Evolutionary conservation across 1,140 invertebrate genomes (phyloP).

Genomic region (Drosophila kanapiae): DNA sequence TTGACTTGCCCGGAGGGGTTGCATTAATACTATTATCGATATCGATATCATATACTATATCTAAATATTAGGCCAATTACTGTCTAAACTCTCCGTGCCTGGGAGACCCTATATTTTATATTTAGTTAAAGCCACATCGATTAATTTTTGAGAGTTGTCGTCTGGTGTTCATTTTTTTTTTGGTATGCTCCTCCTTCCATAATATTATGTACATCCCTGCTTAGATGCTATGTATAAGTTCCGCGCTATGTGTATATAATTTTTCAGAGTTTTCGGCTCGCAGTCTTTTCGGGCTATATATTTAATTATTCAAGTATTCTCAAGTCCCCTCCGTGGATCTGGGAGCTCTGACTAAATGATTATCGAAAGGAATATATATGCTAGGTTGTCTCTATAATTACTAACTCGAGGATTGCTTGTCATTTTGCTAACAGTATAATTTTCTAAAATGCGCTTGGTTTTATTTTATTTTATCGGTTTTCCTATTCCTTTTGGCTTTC

Average conservation of each 20-base stretch:
- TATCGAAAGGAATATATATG: slow-evolving; percentile 64
- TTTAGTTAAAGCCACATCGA: slow-evolving; percentile 84
- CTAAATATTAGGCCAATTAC: slow-evolving; percentile 52
- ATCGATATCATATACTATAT: slow-evolving; percentile 30
- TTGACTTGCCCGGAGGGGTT: slow-evolving; percentile 61
- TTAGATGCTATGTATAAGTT: slow-evolving; percentile 48
- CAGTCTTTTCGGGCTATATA: slow-evolving; percentile 81
- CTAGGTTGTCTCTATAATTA: slow-evolving; percentile 62
- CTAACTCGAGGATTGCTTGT: slow-evolving; percentile 73
- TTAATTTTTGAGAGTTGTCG: slow-evolving; percentile 65
- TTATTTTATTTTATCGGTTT: slow-evolving; percentile 1
- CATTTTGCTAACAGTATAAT: slow-evolving; percentile 58
- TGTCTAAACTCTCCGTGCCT: slow-evolving; percentile 30
- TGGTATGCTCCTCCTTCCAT: slow-evolving; percentile 36
- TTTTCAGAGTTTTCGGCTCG: slow-evolving; percentile 84
- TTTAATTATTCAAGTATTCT: slow-evolving; percentile 66
- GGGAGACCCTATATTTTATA: slow-evolving; percentile 38
- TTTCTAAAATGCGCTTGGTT: slow-evolving; percentile 38
- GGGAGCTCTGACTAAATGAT: slow-evolving; percentile 69
- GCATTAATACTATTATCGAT: slow-evolving; percentile 42
- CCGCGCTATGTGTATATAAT: slow-evolving; percentile 66
- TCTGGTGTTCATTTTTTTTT: slow-evolving; percentile 32
- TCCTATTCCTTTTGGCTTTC: slow-evolving; percentile 14
- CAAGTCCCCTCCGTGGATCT: slow-evolving; percentile 46
- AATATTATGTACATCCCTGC: slow-evolving; percentile 32